phyloP scores from a whole-genome alignment of 2,113 vertebrate species.

The Chelonoidis abingdonii region DNA sequence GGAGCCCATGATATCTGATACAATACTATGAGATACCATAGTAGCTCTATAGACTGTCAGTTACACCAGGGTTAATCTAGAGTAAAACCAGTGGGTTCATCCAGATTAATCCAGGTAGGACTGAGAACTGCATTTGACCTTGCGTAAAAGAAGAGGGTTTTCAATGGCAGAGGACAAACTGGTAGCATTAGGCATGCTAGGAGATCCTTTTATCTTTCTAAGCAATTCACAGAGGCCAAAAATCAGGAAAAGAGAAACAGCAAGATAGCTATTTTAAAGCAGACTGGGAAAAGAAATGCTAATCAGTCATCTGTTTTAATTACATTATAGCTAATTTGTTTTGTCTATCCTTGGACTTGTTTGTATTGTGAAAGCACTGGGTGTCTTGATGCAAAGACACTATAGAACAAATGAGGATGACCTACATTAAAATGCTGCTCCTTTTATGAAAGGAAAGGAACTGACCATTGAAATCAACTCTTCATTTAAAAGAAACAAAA shows the following conservation, averaged over 20 bases:
- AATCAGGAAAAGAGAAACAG: not conserved
- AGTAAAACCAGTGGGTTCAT: not conserved
- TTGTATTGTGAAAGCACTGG: not conserved
- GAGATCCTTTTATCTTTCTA: not conserved
- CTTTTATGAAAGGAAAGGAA: not conserved
- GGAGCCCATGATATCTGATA: fast-evolving
- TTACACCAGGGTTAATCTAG: conserved; percentile 6
- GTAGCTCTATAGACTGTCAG: fast-evolving
- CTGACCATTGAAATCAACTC: not conserved
- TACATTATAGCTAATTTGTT: not conserved
- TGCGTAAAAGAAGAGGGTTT: not conserved
- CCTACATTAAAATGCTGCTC: not conserved
- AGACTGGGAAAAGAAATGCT: not conserved
- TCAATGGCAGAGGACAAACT: not conserved
- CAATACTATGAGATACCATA: fast-evolving
- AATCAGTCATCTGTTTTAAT: conserved; percentile 22
- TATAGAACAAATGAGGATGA: not conserved
- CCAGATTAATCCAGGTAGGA: not conserved
- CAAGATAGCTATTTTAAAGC: not conserved
- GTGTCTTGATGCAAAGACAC: not conserved
- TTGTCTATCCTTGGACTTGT: not conserved
- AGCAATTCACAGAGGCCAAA: not conserved
- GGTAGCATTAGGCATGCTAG: fast-evolving
- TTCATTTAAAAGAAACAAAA: not conserved
- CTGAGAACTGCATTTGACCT: not conserved